Percentiles rank a stretch among this genome's conserved stretches.
Conservation (phyloP, 2,113 vertebrate species). For the Grantiella picta region DNA sequence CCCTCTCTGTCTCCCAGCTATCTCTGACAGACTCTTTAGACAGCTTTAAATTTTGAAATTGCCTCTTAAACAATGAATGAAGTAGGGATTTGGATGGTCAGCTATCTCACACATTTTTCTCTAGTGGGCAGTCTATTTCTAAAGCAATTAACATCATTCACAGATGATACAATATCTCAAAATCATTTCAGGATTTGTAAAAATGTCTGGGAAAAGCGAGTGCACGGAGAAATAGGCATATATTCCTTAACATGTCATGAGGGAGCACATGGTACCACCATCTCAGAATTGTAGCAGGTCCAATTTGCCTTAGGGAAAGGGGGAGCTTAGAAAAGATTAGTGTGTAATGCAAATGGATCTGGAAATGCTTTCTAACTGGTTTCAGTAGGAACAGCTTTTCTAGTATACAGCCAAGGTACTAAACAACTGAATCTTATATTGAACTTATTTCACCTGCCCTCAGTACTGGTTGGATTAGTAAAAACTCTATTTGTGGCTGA, state of each 20-base stretch:
- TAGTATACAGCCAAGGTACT: not conserved
- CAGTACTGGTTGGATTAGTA: not conserved
- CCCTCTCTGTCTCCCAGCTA: not conserved
- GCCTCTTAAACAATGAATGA: not conserved
- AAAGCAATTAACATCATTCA: not conserved
- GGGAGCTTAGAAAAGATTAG: not conserved
- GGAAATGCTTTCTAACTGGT: not conserved
- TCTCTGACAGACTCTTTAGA: not conserved
- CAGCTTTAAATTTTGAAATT: not conserved
- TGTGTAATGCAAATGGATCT: not conserved
- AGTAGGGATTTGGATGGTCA: not conserved
- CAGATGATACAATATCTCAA: not conserved
- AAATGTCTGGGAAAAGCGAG: not conserved
- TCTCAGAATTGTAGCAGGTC: not conserved
- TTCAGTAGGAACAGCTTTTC: not conserved
- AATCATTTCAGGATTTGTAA: not conserved
- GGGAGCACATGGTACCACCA: not conserved
- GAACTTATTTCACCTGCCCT: not conserved
- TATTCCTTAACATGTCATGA: not conserved
- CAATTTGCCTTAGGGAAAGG: not conserved
- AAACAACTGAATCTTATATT: not conserved
- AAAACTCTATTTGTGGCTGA: not conserved
- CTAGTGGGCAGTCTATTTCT: not conserved
- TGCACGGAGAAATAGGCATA: not conserved
- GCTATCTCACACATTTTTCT: not conserved